Conservation (phyloP, 2,113 vertebrate species). For the Phodopus roborovskii region DNA sequence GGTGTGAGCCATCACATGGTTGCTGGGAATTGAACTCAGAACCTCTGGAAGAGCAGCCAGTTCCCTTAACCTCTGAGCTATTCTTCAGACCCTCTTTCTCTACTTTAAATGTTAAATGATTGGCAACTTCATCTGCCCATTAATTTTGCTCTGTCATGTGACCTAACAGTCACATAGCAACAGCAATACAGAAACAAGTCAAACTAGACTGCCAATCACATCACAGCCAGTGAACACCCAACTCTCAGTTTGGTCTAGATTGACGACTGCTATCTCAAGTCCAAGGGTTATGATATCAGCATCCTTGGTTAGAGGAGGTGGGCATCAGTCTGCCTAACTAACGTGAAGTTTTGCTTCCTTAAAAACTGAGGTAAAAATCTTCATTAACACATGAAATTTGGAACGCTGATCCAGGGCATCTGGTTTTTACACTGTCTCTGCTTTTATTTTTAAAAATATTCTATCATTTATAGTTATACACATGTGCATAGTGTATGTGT, state of each 20-base stretch:
- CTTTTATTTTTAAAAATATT: not conserved
- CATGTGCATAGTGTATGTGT: not conserved
- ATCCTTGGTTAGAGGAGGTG: not conserved
- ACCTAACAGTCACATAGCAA: not conserved
- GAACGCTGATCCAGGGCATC: not conserved
- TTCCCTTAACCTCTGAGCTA: no score
- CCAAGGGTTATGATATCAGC: not conserved
- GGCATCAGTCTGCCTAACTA: not conserved
- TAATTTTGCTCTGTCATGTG: not conserved
- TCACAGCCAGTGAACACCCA: not conserved
- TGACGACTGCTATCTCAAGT: not conserved
- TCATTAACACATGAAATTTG: not conserved
- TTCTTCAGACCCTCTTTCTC: no score
- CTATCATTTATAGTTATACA: not conserved
- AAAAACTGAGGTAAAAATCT: not conserved
- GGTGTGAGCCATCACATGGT: no score
- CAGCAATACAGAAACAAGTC: not conserved
- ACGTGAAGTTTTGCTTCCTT: not conserved
- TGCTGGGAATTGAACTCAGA: no score
- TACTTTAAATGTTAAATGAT: not conserved
- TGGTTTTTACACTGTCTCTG: not conserved
- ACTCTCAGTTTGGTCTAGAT: not conserved
- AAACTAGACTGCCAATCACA: not conserved
- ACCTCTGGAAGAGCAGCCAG: no score
- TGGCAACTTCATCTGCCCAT: not conserved